Conservation (phyloP, 2,797 vertebrate genomes). For the Hafferia zeledoni region DNA sequence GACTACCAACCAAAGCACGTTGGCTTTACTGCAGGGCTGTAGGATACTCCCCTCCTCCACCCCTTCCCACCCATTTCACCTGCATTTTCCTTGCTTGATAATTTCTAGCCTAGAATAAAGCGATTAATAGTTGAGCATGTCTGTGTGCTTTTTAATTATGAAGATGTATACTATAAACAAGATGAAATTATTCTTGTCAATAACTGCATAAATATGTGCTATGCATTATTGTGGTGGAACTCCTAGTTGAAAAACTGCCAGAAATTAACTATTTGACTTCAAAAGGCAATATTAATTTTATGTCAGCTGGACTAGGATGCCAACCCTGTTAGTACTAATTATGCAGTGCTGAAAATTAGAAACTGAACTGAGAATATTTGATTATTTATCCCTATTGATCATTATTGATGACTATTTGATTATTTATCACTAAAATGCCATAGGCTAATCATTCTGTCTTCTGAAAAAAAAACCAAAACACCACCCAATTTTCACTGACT, state of each 20-base stretch:
- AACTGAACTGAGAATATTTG: background rate
- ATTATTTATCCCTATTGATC: background rate
- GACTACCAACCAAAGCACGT: fast-evolving
- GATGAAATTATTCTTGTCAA: background rate
- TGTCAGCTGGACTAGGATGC: background rate
- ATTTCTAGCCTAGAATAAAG: background rate
- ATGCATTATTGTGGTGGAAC: background rate
- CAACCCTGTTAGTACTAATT: background rate
- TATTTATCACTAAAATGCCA: background rate
- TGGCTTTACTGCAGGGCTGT: background rate
- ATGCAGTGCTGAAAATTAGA: background rate
- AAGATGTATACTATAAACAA: background rate
- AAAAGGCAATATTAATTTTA: background rate
- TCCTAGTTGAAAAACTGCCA: background rate
- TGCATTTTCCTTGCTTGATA: background rate
- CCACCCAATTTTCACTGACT: background rate
- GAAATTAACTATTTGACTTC: background rate
- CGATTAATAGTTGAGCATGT: background rate
- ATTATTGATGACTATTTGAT: background rate
- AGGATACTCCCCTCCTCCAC: background rate
- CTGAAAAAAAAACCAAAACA: background rate
- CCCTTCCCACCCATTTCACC: background rate
- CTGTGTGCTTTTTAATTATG: background rate
- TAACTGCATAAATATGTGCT: background rate
- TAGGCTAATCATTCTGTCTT: background rate